These are phyloP conservation scores for Limnephilus marmoratus DNA, from an alignment of 2,888 invertebrate genomes.

Conservation along the genomic window DNA sequence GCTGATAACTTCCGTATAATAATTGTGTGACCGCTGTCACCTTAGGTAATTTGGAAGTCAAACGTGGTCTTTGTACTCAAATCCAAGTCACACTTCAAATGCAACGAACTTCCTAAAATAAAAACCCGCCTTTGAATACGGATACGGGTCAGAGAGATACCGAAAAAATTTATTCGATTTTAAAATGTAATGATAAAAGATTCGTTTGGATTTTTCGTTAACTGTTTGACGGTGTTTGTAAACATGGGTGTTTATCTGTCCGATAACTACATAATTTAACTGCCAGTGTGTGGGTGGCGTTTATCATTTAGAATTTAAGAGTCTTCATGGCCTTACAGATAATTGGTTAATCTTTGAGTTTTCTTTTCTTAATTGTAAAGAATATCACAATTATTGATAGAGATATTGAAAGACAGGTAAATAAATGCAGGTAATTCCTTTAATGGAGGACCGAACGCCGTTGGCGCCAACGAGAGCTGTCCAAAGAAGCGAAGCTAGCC, in stretches of 20 bases:
- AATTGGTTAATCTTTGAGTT: no score
- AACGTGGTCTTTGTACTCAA: conserved; percentile 1
- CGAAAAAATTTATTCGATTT: background rate
- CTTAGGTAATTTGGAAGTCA: conserved; percentile 42
- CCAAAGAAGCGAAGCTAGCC: no score
- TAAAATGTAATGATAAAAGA: background rate
- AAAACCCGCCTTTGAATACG: background rate
- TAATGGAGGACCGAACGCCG: no score
- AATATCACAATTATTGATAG: background rate
- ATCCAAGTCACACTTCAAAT: background rate
- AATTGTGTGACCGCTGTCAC: conserved; percentile 27
- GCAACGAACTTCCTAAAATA: background rate
- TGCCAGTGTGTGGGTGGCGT: no score
- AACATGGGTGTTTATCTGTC: no score
- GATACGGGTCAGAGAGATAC: background rate
- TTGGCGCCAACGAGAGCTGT: no score
- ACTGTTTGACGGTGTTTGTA: no score
- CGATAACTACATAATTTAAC: no score
- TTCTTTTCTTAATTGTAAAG: background rate
- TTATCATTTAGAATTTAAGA: no score
- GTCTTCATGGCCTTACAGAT: no score
- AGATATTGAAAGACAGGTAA: no score
- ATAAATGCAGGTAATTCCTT: no score
- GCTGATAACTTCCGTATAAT: background rate
- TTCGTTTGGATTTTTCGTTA: background rate